phyloP scores from a whole-genome alignment of 2,888 invertebrate genomes.

The Crepidodera aurea region DNA sequence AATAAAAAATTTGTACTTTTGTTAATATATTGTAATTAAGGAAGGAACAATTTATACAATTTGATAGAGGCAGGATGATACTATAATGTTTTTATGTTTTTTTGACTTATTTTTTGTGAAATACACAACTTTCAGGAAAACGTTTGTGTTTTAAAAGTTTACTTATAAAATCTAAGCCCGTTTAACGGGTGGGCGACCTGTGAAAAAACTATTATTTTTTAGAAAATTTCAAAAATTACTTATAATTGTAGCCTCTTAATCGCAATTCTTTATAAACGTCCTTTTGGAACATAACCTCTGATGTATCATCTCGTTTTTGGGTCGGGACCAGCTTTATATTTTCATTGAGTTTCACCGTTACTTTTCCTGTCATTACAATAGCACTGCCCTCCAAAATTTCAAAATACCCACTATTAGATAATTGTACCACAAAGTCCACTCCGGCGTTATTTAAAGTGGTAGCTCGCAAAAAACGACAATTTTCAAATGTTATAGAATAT shows the following conservation, averaged over 20 bases:
- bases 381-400: constrained; percentile 48
- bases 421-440: neutral
- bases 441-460: constrained; percentile 61
- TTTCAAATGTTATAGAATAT: constrained; percentile 62
- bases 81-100: too few species aligned
- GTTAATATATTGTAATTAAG: too few species aligned
- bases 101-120: too few species aligned
- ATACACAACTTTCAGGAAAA: too few species aligned
- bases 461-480: constrained; percentile 68
- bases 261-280: constrained; percentile 75
- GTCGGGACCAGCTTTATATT: neutral
- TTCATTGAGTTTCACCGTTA: neutral
- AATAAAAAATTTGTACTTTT: neutral
- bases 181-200: too few species aligned
- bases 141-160: too few species aligned
- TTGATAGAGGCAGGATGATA: too few species aligned
- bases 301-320: neutral
- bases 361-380: constrained; percentile 40
- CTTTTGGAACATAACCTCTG: constrained; percentile 61
- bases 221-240: constrained; percentile 38
- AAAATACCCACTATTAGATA: constrained; percentile 47
- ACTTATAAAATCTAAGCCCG: too few species aligned
- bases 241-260: constrained; percentile 71
- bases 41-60: too few species aligned
- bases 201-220: neutral